phyloP scores from a whole-genome alignment of 2,888 invertebrate genomes.

The Habroteleia sp. region DNA sequence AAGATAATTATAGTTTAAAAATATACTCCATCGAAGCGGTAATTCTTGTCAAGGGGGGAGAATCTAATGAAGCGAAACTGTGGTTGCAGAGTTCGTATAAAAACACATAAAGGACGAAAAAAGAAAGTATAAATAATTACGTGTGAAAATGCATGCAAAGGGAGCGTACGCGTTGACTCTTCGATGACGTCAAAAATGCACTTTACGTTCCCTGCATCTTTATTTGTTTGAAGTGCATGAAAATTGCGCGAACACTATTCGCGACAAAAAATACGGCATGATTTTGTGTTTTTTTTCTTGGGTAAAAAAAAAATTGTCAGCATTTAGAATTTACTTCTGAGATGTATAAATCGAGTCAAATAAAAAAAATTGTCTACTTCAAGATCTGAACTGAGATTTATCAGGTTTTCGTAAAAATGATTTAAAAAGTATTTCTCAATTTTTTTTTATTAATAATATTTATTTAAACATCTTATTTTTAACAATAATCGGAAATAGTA shows the following conservation, averaged over 20 bases:
- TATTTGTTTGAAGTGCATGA: conserved; percentile 10
- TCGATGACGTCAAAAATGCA: conserved; percentile 31
- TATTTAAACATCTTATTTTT: no score
- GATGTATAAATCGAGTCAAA: no score
- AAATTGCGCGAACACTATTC: conserved; percentile 1
- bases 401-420: no score
- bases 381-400: no score
- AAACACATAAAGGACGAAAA: conserved; percentile 47
- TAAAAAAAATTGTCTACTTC: no score
- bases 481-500: no score
- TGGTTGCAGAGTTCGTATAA: conserved; percentile 42
- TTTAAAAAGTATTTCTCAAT: no score
- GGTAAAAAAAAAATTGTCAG: no score
- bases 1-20: conserved; percentile 53
- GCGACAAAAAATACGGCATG: conserved; percentile 4
- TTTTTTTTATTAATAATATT: no score
- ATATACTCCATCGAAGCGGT: conserved; percentile 44
- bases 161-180: conserved; percentile 4
- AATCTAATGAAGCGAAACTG: conserved; percentile 52
- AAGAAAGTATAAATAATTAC: conserved; percentile 54
- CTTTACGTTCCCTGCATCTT: conserved; percentile 1
- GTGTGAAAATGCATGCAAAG: conserved; percentile 32
- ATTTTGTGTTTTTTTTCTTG: no score
- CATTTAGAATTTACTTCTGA: no score
- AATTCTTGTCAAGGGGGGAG: conserved; percentile 40